Evolutionary conservation across 1,140 invertebrate genomes (phyloP), one percentile per base, ranked within the genome.

Genomic region (Himalopsyche phryganea): DNA sequence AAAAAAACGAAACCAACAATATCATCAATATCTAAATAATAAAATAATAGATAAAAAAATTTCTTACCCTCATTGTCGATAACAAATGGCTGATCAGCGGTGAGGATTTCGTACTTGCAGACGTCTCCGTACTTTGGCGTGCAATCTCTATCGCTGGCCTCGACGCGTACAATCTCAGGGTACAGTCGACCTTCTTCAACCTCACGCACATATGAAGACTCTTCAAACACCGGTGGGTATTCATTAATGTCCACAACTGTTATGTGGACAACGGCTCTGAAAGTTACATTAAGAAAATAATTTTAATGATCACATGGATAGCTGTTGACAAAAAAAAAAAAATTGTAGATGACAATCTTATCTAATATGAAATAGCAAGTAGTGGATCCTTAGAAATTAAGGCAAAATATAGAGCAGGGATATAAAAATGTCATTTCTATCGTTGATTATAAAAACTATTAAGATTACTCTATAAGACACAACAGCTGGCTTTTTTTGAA

Each of bases 171-270:
- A 32, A 98, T 90, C 69, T 94, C 89, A 66, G 92, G 87, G 72
- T 94, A 94, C 9, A 97, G 76, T 9, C 89, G 83, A 6, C 92
- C 93, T 70, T 97, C 96, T 72, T 96, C 92, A 6, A 97, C 90
- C 58, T 91, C 86, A 53, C 87, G 87, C 13, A 92, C 90, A 72
- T 94, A 94, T 17, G 90, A 88, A n/a, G 90, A 86, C 67, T 94
- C 89, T 13, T 88, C 75, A 75, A 95, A 96, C 38, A 89, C 87
- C 1, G 93, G 94, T 6, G 92, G 85, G 74, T 90, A 96, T 68
- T 96, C 93, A 77, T 98, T 97, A 50, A 96, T 92, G 75, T 97
- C 94, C 38, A 91, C 87, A 47, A 98, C 94, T n/a, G 89, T 90
- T 63, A 98, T 92, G 74, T 94, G 90, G 32, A 98, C 91, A 54